These are phyloP conservation scores for Aphis gossypii DNA, from an alignment of 1,140 invertebrate genomes.

Conservation along the genomic window DNA sequence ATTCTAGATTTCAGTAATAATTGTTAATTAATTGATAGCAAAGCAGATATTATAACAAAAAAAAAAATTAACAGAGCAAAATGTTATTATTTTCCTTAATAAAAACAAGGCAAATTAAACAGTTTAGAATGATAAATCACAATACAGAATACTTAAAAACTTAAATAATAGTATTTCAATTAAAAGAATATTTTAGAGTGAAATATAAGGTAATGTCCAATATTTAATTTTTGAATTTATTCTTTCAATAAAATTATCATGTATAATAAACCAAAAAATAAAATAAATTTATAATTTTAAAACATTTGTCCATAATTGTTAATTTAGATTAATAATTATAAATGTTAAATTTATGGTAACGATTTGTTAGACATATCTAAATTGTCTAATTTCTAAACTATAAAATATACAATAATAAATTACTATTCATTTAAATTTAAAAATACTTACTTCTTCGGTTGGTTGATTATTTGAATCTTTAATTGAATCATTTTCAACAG, in stretches of 20 bases:
- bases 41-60: neutral
- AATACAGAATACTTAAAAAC: neutral
- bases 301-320: too few species aligned
- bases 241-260: too few species aligned
- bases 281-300: neutral
- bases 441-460: conserved; percentile 1
- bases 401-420: neutral
- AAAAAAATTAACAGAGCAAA: neutral
- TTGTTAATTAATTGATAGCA: neutral
- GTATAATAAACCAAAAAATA: too few species aligned
- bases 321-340: neutral
- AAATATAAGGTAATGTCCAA: neutral
- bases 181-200: neutral
- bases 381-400: neutral
- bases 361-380: neutral
- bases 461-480: neutral
- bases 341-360: neutral
- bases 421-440: neutral
- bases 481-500: neutral
- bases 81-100: neutral
- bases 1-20: neutral
- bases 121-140: neutral
- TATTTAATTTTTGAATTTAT: too few species aligned
- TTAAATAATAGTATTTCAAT: neutral
- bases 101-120: neutral